Conservation (phyloP, 2,797 vertebrate genomes). For the Onychomys torridus region DNA sequence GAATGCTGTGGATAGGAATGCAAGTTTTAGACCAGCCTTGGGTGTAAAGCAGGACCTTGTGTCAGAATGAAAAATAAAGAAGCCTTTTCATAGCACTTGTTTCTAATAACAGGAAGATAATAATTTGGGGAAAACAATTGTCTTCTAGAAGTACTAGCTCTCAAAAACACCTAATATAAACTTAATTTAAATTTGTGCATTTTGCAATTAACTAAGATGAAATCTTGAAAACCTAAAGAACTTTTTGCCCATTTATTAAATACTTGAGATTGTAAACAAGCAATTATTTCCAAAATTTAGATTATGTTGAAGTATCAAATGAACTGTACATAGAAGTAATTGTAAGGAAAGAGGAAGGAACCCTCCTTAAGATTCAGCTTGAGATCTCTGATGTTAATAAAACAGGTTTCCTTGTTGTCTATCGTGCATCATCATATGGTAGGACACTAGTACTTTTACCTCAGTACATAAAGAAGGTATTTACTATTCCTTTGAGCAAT, state of each 20-base stretch:
- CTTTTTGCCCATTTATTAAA: conserved; percentile 72
- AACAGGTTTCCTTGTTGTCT: conserved; percentile 93
- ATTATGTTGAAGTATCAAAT: conserved; percentile 93
- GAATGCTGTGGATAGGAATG: too few species aligned
- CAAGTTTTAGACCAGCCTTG: not conserved
- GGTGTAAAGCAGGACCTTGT: not conserved
- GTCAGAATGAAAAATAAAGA: not conserved
- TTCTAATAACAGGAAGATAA: conserved; percentile 57
- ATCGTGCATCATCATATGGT: conserved; percentile 94
- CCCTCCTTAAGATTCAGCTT: conserved; percentile 89
- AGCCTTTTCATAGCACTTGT: conserved; percentile 12
- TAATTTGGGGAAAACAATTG: conserved; percentile 54
- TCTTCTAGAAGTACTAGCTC: conserved; percentile 46
- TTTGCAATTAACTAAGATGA: conserved; percentile 57
- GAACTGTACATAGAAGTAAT: conserved; percentile 95
- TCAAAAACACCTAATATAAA: conserved; percentile 35
- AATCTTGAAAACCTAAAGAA: conserved; percentile 63
- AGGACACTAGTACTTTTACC: conserved; percentile 82
- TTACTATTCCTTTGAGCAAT: conserved; percentile 69
- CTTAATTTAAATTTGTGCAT: conserved; percentile 48
- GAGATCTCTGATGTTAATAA: conserved; percentile 91
- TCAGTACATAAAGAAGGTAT: conserved; percentile 72
- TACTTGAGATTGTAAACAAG: conserved; percentile 77
- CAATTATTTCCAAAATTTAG: conserved; percentile 86
- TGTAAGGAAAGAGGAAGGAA: conserved; percentile 93